phyloP scores from a whole-genome alignment of 2,888 invertebrate species.

The Fragum sueziense region DNA sequence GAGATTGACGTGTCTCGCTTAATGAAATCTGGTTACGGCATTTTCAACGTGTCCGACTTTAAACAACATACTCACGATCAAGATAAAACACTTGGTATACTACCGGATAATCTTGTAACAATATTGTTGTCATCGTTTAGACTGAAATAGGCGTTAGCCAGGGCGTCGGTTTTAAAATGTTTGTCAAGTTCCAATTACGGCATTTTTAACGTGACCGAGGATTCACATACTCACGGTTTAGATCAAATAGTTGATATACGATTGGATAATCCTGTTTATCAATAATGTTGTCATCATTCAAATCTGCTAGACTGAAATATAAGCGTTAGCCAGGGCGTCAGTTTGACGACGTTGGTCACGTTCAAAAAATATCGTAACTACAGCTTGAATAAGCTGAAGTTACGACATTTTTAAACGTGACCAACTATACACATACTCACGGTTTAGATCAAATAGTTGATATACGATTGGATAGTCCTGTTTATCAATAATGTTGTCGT shows the following conservation, averaged over 20 bases:
- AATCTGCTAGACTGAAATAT: slow-evolving; percentile 70
- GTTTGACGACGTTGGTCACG: too few relatives aligned
- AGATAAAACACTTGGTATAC: slow-evolving; percentile 67
- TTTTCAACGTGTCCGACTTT: too few relatives aligned
- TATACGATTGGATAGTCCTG: slow-evolving; percentile 64
- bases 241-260: slow-evolving; percentile 67
- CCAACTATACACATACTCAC: too few relatives aligned
- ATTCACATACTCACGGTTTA: slow-evolving; percentile 62
- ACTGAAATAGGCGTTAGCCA: slow-evolving; percentile 70
- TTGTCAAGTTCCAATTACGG: too few relatives aligned
- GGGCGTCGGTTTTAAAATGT: slow-evolving; percentile 62
- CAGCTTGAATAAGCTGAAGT: too few relatives aligned
- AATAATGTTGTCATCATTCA: slow-evolving; percentile 69
- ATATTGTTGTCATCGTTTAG: slow-evolving; percentile 70
- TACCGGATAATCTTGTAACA: slow-evolving; percentile 59
- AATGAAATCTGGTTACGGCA: too few relatives aligned
- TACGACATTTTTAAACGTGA: too few relatives aligned
- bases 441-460: slow-evolving; percentile 64
- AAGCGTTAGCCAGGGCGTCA: slow-evolving; percentile 66
- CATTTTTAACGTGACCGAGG: too few relatives aligned
- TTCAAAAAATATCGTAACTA: too few relatives aligned
- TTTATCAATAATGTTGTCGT: slow-evolving; percentile 67
- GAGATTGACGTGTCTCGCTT: too few relatives aligned
- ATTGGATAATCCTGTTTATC: slow-evolving; percentile 60
- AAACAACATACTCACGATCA: slow-evolving; percentile 62